Percentiles rank a stretch among this genome's conserved stretches.
phyloP scores from a whole-genome alignment of 2,113 vertebrate genomes.

The Eira barbara region DNA sequence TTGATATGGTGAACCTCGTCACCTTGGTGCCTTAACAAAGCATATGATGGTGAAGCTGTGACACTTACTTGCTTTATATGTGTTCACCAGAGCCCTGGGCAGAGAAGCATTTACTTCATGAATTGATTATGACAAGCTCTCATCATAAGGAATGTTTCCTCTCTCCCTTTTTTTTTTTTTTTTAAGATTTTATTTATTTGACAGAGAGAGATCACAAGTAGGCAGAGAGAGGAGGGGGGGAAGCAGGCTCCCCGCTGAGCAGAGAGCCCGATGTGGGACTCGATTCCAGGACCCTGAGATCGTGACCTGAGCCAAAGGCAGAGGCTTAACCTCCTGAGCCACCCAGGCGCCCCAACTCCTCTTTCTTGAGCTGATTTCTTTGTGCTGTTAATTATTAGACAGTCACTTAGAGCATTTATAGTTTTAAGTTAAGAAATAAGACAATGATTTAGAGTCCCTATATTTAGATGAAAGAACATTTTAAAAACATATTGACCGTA shows the following conservation, averaged over 20 bases:
- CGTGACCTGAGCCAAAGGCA: no score
- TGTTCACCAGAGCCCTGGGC: not conserved
- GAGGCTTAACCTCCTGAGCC: no score
- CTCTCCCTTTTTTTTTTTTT: not conserved
- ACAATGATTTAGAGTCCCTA: not conserved
- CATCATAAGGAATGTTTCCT: not conserved
- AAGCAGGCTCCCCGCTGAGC: no score
- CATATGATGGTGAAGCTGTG: not conserved
- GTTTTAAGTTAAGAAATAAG: conserved; percentile 21
- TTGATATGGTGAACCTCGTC: not conserved
- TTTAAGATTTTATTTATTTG: no score
- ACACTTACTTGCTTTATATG: not conserved
- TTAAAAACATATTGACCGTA: not conserved
- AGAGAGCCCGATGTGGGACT: no score
- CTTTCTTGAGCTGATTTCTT: not conserved
- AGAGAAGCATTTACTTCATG: not conserved
- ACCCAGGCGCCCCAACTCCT: not conserved
- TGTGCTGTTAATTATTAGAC: not conserved
- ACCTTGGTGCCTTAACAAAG: not conserved
- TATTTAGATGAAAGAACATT: conserved; percentile 45
- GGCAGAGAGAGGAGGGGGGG: no score
- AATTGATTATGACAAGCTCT: conserved; percentile 9
- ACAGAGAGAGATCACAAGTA: no score
- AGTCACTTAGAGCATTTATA: not conserved
- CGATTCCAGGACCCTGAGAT: no score